A percentile compares a stretch with the other conserved stretches of the same genome.
Evolutionary conservation across 2,888 invertebrate species (phyloP).

Genomic region (Drosophila aldrichi): DNA sequence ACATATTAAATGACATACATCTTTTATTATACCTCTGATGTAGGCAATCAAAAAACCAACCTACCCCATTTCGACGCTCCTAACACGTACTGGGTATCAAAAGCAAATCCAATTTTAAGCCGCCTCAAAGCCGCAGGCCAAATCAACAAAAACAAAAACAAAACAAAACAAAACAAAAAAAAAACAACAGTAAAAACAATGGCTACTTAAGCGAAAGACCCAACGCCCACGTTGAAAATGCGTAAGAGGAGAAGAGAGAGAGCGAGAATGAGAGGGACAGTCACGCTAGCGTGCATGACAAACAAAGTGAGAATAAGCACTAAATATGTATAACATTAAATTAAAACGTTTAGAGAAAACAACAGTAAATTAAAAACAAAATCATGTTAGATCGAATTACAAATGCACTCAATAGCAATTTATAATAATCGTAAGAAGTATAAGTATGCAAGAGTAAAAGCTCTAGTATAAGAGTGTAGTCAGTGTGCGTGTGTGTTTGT

Average conservation of each 20-base stretch:
- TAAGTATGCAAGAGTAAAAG: background rate
- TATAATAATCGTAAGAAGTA: background rate
- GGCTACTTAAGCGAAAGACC: conserved; percentile 66
- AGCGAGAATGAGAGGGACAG: conserved; percentile 13
- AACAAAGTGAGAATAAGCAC: background rate
- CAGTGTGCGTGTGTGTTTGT: background rate
- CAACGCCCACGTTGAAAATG: conserved; percentile 56
- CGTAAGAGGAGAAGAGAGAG: conserved; percentile 29
- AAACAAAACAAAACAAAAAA: conserved; percentile 10
- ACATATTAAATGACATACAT: background rate
- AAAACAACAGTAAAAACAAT: conserved; percentile 63
- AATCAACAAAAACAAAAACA: conserved; percentile 48
- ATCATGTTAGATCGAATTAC: conserved; percentile 3
- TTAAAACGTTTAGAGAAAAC: conserved; percentile 54
- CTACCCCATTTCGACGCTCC: background rate
- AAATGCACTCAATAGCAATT: conserved; percentile 29
- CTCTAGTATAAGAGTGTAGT: background rate
- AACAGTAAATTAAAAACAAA: conserved; percentile 9
- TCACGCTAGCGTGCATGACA: conserved; percentile 2
- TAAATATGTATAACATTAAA: conserved; percentile 51
- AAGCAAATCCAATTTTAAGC: conserved; percentile 80
- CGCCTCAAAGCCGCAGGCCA: conserved; percentile 69
- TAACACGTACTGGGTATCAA: conserved; percentile 17
- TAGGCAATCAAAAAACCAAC: background rate
- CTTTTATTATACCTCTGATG: background rate